Percentiles rank a stretch among this genome's conserved stretches.
phyloP scores from a whole-genome alignment of 2,888 invertebrate species.

The Ectemnius continuus region DNA sequence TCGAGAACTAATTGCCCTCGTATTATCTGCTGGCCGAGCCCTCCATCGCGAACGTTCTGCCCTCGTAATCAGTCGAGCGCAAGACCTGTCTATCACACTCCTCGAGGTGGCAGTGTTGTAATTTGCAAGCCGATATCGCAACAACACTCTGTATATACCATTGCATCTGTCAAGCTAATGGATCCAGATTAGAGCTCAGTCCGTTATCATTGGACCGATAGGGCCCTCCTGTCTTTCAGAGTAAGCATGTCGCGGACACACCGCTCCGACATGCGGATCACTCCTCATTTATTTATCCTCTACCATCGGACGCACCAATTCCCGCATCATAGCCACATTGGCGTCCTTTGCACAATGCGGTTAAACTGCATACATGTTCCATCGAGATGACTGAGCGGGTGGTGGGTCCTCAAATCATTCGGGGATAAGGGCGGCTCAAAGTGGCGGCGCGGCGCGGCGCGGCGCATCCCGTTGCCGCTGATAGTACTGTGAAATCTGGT shows the following conservation, averaged over 20 bases:
- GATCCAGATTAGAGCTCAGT: conserved; percentile 69
- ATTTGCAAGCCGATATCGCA: conserved; percentile 72
- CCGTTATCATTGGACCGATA: conserved; percentile 60
- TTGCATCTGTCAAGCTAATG: conserved; percentile 74
- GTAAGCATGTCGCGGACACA: conserved; percentile 25
- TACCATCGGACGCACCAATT: too few species aligned
- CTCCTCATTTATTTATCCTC: too few species aligned
- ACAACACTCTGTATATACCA: conserved; percentile 63
- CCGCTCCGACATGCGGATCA: not conserved
- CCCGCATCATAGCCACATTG: too few species aligned
- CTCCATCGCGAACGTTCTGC: conserved; percentile 29
- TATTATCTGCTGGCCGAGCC: conserved; percentile 49
- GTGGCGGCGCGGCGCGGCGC: too few species aligned
- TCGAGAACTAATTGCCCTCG: conserved; percentile 65
- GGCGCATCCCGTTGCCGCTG: too few species aligned
- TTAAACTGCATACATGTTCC: not conserved
- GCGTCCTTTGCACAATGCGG: too few species aligned
- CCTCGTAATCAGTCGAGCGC: conserved; percentile 61
- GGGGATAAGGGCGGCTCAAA: too few species aligned
- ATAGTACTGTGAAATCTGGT: too few species aligned
- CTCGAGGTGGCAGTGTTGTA: conserved; percentile 70
- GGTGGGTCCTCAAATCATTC: too few species aligned
- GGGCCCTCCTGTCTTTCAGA: conserved; percentile 57
- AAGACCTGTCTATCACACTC: conserved; percentile 68
- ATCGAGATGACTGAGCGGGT: not conserved